These are phyloP conservation scores for Eulithis prunata DNA, from an alignment of 2,888 invertebrate species.

Conservation along the genomic window DNA sequence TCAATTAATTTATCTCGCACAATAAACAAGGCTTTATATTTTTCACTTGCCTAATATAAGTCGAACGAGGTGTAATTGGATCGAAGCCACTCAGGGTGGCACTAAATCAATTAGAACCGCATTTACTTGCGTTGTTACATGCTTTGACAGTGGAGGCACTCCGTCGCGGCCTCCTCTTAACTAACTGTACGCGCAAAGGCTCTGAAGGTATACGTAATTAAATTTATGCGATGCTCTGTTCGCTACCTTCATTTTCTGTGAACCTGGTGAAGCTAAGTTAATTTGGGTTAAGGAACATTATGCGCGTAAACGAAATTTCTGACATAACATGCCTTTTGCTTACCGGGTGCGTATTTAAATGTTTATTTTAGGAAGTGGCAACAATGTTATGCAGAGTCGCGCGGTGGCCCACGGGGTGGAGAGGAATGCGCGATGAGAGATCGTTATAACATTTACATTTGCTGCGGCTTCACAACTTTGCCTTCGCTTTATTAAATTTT, in stretches of 20 bases:
- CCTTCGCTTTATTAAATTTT: constrained; percentile 24
- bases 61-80: constrained; percentile 50
- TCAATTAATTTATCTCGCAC: constrained; percentile 43
- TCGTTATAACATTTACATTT: constrained; percentile 34
- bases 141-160: constrained; percentile 57
- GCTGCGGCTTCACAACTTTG: constrained; percentile 29
- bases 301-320: constrained; percentile 40
- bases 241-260: constrained; percentile 42
- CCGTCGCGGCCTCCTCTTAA: constrained; percentile 10
- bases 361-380: constrained; percentile 38
- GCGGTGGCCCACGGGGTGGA: constrained; percentile 12
- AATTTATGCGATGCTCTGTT: constrained; percentile 44
- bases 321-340: constrained; percentile 38
- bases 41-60: constrained; percentile 39
- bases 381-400: constrained; percentile 30
- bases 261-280: constrained; percentile 50
- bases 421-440: constrained; percentile 27
- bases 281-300: constrained; percentile 42
- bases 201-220: constrained; percentile 35
- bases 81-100: constrained; percentile 52
- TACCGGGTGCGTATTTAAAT: constrained; percentile 32
- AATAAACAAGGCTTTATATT: constrained; percentile 48
- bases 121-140: constrained; percentile 58
- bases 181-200: constrained; percentile 11
- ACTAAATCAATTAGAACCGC: constrained; percentile 61